Evolutionary conservation across 2,113 vertebrate species (phyloP), one percentile per base, ranked within the genome.

Genomic region (Spilogale gracilis): DNA sequence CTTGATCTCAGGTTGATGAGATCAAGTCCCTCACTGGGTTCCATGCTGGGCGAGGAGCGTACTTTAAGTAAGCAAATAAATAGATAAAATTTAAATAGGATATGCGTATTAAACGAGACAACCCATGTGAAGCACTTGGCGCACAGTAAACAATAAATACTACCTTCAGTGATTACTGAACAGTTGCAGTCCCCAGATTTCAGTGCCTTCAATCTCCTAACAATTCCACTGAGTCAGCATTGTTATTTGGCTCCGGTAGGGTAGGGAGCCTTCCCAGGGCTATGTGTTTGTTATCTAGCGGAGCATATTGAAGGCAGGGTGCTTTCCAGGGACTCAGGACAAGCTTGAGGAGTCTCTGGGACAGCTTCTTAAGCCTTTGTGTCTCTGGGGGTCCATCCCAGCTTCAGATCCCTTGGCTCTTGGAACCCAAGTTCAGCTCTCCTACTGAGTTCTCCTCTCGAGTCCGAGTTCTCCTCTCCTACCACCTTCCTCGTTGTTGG

Each of bases 301-400:
- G 38, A 14, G 38, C 17, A 1, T 43, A 5, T 50, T 18, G 20
- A 32, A 14, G 2, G 0, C 14, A 1, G 25, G 17, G 18, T 38
- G 3, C 60, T 96, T 3, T 3, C 23, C 6, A 18, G 45, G 21
- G 20, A 6, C n/a, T 56, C 21, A 20, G 38, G 3, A 20, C 38
- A 65, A 74, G n/a, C 30, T 13, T 43, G 23, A 9, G 63, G 45
- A 10, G 11, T 74, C 61, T 58, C 11, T 4, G 21, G 12, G 61
- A 17, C n/a, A 54, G n/a, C 5, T 10, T 13, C 2, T 6, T 65
- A 4, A 9, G 12, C 21, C 16, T 43, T 45, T 69, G 32, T 43
- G n/a, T 58, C 17, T 43, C 58, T 69, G 45, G 27, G 4, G 23
- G 43, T 58, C 21, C 58, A 7, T 2, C 8, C 12, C 83, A 32